A percentile compares a stretch with the other conserved stretches of the same genome.
Conservation (phyloP, 2,888 invertebrate species). For the Antheraea yamamai region DNA sequence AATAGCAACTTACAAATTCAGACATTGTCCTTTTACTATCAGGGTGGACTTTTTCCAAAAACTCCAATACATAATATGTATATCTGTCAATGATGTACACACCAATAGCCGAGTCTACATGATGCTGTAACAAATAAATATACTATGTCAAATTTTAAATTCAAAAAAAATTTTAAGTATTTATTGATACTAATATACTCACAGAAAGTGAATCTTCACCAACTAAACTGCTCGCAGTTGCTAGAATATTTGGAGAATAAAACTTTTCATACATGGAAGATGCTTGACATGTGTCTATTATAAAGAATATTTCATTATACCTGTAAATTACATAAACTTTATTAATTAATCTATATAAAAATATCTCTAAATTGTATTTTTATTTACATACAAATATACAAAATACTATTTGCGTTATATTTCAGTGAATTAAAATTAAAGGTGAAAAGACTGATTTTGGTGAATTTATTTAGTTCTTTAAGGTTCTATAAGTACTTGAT, state of each 20-base stretch:
- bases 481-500: too few species aligned
- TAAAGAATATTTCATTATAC: conserved; percentile 98
- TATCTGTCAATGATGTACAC: conserved; percentile 99
- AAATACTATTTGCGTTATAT: too few species aligned
- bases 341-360: neutral
- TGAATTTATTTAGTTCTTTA: too few species aligned
- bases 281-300: conserved; percentile 99
- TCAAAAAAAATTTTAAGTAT: neutral
- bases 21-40: conserved; percentile 94
- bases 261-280: conserved; percentile 99
- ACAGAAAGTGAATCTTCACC: conserved; percentile 99
- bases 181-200: conserved; percentile 45
- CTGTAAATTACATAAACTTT: conserved; percentile 69
- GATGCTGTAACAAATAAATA: conserved; percentile 85
- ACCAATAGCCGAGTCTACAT: conserved; percentile 98
- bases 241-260: conserved; percentile 98
- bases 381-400: too few species aligned
- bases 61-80: conserved; percentile 98
- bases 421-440: too few species aligned
- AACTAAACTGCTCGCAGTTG: conserved; percentile 97
- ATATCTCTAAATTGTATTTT: neutral
- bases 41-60: conserved; percentile 94
- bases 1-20: conserved; percentile 91
- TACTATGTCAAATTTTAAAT: neutral
- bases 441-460: too few species aligned